Evolutionary conservation across 2,888 invertebrate species (phyloP), one percentile per base, ranked within the genome.

Genomic region (Epistrophe eligans): DNA sequence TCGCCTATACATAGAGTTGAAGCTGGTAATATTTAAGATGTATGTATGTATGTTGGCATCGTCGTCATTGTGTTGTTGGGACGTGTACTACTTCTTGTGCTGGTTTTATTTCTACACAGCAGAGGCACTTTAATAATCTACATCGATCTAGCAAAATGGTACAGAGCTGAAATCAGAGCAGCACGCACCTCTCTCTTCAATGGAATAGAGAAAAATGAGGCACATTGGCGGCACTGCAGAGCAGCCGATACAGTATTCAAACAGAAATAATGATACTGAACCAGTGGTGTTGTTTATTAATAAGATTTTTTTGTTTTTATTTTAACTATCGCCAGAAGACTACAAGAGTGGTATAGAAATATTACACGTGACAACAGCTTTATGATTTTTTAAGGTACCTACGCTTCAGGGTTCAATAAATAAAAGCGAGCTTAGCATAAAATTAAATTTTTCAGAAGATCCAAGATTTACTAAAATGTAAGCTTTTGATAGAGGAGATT

Each of bases 111-210:
- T 38, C 58, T 60, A 35, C 19, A 60, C 77, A 50, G 58, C 60
- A 52, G 74, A 74, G 85, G 79, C 74, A 82, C 74, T 79, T 79
- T 74, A 82, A 82, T 71, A 79, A 87, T 87, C 85, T 71, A 19
- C 38, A 67, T 4, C 40, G 70, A 87, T 87, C 85, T 71, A 85
- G 70, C 79, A 74, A 87, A 87, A 74, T 79, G 74, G 71, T 79
- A 28, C 66, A 67, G 66, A 72, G 72, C 84, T 84, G 80, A 84
- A 87, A 87, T 87, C 82, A 79, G 85, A 87, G 85, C 77, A 87
- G 82, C 82, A 87, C 82, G 82, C 85, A 87, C 77, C 45, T 28
- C n/a, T 32, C n/a, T 17, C 3, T 55, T 5, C 1, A 48, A 50
- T 48, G 28, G 8, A 66, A 58, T 17, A 58, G 11, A 35, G 58